Percentiles rank a stretch among this genome's conserved stretches.
phyloP scores from a whole-genome alignment of 2,113 vertebrate species.

The Podocnemis expansa region DNA sequence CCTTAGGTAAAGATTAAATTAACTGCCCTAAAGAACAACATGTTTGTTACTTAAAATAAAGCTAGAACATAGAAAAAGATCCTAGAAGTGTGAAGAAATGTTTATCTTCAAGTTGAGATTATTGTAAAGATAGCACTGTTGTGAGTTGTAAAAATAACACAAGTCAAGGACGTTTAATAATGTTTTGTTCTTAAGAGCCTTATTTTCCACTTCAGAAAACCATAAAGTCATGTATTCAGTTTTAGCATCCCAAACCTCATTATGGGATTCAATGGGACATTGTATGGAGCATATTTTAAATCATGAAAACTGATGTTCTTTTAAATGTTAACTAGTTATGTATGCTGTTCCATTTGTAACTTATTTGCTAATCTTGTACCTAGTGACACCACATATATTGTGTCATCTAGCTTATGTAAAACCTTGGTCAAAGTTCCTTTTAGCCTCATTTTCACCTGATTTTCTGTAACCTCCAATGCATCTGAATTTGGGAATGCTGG shows the following conservation, averaged over 20 bases:
- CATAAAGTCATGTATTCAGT: rapidly evolving
- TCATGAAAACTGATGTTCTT: neutral
- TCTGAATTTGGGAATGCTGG: neutral
- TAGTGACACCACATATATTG: neutral
- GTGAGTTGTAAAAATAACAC: rapidly evolving
- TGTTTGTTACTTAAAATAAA: neutral
- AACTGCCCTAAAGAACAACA: neutral
- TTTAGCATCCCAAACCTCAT: neutral
- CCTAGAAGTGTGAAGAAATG: neutral
- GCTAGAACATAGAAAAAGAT: neutral
- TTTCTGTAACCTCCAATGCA: constrained; percentile 18
- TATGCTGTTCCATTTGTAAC: neutral
- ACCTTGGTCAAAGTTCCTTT: neutral
- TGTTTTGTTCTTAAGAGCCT: neutral
- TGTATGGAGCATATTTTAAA: neutral
- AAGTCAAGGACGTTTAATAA: neutral
- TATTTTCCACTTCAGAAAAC: neutral
- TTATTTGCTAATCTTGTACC: neutral
- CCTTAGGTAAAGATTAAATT: neutral
- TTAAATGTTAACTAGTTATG: neutral
- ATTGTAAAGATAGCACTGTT: rapidly evolving
- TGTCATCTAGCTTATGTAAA: constrained; percentile 4
- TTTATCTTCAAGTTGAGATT: neutral
- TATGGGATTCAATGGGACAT: rapidly evolving
- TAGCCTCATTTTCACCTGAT: neutral